Evolutionary conservation across 2,113 vertebrate genomes (phyloP).

Genomic region (Lathamus discolor): DNA sequence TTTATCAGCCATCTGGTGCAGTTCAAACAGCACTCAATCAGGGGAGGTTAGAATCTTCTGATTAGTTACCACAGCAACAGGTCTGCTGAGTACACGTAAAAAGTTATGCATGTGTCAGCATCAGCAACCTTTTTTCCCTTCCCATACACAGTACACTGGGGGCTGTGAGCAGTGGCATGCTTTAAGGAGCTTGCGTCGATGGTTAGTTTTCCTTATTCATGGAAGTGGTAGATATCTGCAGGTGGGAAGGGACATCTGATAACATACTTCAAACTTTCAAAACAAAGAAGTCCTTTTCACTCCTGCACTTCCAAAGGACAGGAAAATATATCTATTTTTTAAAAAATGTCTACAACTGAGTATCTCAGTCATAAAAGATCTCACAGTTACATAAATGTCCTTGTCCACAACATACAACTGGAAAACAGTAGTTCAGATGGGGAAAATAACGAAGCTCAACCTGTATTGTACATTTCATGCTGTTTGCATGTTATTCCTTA

Average conservation of each 20-base stretch:
- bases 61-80: conserved; percentile 67
- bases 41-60: conserved; percentile 1
- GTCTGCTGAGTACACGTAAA: conserved; percentile 14
- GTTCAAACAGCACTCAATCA: neutral
- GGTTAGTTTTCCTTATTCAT: neutral
- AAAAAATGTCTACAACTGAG: neutral
- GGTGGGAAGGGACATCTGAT: neutral
- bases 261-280: neutral
- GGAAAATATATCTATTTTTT: neutral
- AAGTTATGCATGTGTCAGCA: conserved; percentile 31
- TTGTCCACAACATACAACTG: neutral
- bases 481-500: neutral
- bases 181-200: neutral
- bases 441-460: neutral
- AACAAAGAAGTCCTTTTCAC: neutral
- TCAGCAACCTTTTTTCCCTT: neutral
- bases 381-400: neutral
- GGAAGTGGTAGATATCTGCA: neutral
- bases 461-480: neutral
- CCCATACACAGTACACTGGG: neutral
- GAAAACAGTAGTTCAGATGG: neutral
- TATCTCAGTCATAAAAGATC: neutral
- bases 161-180: neutral
- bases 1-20: conserved; percentile 45
- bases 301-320: neutral